Evolutionary conservation across 2,113 vertebrate genomes (phyloP).

Genomic region (Heteronetta atricapilla): DNA sequence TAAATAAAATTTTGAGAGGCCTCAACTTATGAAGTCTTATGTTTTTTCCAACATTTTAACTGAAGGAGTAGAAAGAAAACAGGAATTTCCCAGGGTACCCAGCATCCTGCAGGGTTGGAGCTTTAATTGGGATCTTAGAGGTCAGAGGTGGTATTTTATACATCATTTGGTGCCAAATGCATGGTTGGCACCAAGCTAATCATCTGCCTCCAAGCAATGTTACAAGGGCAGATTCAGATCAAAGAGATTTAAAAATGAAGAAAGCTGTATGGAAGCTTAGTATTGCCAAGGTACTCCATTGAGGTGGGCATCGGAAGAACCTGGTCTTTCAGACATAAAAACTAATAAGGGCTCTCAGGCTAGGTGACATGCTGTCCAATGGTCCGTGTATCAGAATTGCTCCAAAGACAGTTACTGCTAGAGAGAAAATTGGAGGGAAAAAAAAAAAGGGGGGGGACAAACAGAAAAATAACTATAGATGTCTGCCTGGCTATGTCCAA

Average conservation of each 20-base stretch:
- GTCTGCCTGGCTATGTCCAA: background rate
- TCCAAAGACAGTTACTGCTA: background rate
- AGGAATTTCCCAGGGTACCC: background rate
- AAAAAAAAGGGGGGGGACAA: background rate
- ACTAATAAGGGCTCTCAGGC: background rate
- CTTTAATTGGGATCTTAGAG: background rate
- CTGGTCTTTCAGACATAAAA: background rate
- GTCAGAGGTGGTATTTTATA: background rate
- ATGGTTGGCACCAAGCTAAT: background rate
- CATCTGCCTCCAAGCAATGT: background rate
- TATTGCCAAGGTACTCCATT: background rate
- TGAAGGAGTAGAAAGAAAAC: background rate
- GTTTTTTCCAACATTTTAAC: background rate
- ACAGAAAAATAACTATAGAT: background rate
- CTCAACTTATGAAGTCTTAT: background rate
- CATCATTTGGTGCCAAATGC: background rate
- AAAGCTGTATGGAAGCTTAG: background rate
- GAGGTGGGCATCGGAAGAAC: background rate
- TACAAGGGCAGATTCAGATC: background rate
- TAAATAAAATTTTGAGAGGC: background rate
- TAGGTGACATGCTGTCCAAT: accelerated
- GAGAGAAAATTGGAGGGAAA: background rate
- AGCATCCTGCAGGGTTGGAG: background rate
- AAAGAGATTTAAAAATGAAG: conserved; percentile 3
- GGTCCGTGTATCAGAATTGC: accelerated